Conservation (phyloP, 2,797 vertebrate species). For the Squalus acanthias region DNA sequence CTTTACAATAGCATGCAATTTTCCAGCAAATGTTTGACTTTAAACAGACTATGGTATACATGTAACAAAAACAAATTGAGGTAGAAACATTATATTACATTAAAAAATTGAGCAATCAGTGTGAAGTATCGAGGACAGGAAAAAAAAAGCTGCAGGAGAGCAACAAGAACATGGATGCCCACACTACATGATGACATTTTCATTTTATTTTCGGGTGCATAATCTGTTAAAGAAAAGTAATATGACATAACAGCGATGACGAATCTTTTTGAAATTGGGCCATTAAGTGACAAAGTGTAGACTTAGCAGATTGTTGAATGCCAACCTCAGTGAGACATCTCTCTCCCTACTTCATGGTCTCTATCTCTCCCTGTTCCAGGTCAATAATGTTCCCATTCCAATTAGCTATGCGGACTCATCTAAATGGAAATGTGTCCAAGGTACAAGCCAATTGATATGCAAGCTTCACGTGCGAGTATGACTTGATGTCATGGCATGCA, state of each 20-base stretch:
- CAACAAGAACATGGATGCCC: background rate
- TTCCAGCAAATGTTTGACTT: background rate
- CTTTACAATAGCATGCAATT: background rate
- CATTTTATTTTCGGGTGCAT: background rate
- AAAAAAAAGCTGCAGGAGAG: background rate
- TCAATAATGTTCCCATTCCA: background rate
- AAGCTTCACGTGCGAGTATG: background rate
- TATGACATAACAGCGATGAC: background rate
- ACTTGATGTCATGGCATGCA: background rate
- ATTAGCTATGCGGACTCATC: background rate
- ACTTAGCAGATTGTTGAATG: background rate
- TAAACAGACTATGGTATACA: background rate
- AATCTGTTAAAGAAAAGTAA: background rate
- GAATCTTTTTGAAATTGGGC: background rate
- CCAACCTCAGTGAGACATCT: background rate
- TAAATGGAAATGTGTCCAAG: background rate
- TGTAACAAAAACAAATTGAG: background rate
- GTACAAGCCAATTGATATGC: background rate
- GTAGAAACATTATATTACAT: background rate
- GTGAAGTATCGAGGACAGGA: background rate
- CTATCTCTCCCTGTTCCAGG: background rate
- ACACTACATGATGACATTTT: background rate
- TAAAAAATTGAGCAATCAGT: background rate
- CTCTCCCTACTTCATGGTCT: background rate
- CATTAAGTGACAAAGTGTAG: background rate